A percentile compares a stretch with the other conserved stretches of the same genome.
Evolutionary conservation across 2,113 vertebrate species (phyloP).

Genomic region (Lagopus muta): DNA sequence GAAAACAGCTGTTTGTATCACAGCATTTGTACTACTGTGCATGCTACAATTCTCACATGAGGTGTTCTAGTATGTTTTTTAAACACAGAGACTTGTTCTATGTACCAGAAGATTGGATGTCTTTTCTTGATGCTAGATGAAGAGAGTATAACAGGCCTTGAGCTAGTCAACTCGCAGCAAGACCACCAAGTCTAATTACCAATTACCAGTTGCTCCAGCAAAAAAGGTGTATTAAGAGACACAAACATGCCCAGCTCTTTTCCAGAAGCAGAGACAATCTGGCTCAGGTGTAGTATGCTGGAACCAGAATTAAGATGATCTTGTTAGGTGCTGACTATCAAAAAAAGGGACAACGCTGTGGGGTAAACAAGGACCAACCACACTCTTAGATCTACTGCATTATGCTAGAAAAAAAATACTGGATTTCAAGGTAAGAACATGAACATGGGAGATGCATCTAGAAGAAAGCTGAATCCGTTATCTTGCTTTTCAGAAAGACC

Average conservation of each 20-base stretch:
- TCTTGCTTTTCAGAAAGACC: neutral
- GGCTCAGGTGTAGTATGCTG: neutral
- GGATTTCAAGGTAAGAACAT: neutral
- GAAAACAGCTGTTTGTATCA: neutral
- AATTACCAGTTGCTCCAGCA: neutral
- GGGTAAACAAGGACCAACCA: neutral
- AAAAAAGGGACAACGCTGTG: neutral
- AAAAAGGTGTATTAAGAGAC: neutral
- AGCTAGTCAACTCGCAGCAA: neutral
- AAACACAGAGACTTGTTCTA: neutral
- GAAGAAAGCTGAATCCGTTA: neutral
- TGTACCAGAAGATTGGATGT: neutral
- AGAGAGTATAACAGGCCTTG: neutral
- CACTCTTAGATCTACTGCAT: neutral
- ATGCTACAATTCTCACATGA: accelerated
- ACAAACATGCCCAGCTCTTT: neutral
- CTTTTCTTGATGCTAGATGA: neutral
- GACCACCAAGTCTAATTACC: neutral
- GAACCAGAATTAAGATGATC: neutral
- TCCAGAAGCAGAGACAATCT: neutral
- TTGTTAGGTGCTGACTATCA: neutral
- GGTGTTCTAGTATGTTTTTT: neutral
- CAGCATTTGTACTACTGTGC: neutral
- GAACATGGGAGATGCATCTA: neutral
- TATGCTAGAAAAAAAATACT: neutral